Evolutionary conservation across 2,113 vertebrate genomes (phyloP).

Genomic region (Vidua macroura): DNA sequence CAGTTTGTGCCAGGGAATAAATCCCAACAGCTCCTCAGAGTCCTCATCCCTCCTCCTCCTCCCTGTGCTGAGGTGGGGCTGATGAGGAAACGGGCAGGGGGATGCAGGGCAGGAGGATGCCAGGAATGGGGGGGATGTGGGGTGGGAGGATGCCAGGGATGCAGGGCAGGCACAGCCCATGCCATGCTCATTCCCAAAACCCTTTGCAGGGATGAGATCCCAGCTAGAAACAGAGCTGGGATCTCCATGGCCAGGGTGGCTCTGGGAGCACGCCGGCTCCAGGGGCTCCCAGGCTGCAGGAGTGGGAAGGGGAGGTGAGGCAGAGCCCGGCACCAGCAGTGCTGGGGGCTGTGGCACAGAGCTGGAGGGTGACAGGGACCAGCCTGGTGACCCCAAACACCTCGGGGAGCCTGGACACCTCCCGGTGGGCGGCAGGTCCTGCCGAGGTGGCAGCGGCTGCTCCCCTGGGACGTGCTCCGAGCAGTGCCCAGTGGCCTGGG

Average conservation of each 20-base stretch:
- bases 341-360: background rate
- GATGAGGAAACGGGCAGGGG: background rate
- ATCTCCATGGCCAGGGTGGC: fast-evolving
- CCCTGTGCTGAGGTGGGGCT: background rate
- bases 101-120: background rate
- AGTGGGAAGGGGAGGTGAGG: background rate
- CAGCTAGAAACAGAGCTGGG: fast-evolving
- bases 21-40: background rate
- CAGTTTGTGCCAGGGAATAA: background rate
- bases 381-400: background rate
- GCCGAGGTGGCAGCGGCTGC: fast-evolving
- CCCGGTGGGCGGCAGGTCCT: fast-evolving
- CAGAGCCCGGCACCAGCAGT: fast-evolving
- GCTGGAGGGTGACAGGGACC: background rate
- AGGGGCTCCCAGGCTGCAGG: background rate
- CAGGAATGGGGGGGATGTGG: background rate
- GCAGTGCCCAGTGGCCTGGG: fast-evolving
- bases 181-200: fast-evolving
- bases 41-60: background rate
- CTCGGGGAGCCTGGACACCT: fast-evolving
- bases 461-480: fast-evolving
- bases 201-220: background rate
- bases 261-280: background rate
- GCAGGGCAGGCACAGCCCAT: background rate
- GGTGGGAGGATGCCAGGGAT: background rate